Conservation (phyloP, 2,113 vertebrate species). For the Megatriorchis doriae region DNA sequence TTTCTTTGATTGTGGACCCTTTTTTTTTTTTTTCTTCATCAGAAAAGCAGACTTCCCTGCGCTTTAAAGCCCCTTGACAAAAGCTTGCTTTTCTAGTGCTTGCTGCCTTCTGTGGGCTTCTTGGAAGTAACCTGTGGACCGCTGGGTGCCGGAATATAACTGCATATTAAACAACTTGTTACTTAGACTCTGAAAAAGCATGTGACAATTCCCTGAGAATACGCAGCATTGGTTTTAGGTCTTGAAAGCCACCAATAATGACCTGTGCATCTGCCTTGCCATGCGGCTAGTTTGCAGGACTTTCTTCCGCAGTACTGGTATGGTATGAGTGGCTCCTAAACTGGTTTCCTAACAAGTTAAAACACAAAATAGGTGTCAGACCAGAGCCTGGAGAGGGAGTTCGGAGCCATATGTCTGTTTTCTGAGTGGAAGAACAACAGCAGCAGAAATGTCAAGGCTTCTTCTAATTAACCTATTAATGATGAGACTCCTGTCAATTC, state of each 20-base stretch:
- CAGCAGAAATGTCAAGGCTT: not conserved
- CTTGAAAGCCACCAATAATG: rapidly evolving
- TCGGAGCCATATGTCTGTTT: not conserved
- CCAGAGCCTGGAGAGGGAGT: not conserved
- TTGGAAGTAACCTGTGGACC: not conserved
- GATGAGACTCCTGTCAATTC: not conserved
- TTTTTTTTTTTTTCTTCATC: not conserved
- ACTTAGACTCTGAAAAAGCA: not conserved
- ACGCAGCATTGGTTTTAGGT: not conserved
- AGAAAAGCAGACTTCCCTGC: not conserved
- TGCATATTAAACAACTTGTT: not conserved
- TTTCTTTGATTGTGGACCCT: rapidly evolving
- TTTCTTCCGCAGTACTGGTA: not conserved
- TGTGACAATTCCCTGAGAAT: not conserved
- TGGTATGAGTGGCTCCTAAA: not conserved
- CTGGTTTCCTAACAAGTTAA: not conserved
- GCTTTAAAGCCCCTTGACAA: not conserved
- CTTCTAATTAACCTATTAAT: slow-evolving; percentile 22
- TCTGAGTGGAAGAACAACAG: not conserved
- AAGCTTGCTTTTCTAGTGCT: not conserved
- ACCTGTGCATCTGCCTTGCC: not conserved
- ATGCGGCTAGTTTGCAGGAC: not conserved
- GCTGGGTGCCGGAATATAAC: not conserved
- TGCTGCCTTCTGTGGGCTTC: not conserved
- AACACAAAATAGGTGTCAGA: not conserved